phyloP scores from a whole-genome alignment of 2,888 invertebrate genomes.

The Ormia ochracea region DNA sequence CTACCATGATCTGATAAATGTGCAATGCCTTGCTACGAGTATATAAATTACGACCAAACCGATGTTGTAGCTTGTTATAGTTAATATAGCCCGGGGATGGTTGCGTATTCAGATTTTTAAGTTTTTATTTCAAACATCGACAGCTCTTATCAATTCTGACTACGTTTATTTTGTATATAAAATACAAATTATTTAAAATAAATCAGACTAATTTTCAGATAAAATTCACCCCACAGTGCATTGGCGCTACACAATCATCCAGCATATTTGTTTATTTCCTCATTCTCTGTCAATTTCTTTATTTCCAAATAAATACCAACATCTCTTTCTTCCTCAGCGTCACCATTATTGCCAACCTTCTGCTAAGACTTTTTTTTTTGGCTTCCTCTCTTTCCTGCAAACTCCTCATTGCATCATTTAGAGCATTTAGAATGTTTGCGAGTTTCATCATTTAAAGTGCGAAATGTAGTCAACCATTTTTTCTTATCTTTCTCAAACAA shows the following conservation, averaged over 20 bases:
- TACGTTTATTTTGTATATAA: too few relatives aligned
- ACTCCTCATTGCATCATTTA: not conserved
- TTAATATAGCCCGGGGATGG: too few relatives aligned
- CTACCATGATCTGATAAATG: too few relatives aligned
- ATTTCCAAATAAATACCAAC: too few relatives aligned
- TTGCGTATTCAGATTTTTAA: too few relatives aligned
- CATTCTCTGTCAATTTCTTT: conserved; percentile 37
- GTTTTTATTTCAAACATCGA: too few relatives aligned
- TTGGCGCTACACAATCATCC: conserved; percentile 32
- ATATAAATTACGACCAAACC: too few relatives aligned
- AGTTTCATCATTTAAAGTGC: conserved; percentile 65
- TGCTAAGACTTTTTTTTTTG: conserved; percentile 45
- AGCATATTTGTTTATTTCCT: conserved; percentile 40
- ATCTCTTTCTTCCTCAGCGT: conserved; percentile 15
- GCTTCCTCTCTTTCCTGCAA: not conserved
- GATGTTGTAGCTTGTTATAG: too few relatives aligned
- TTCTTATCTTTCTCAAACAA: conserved; percentile 73
- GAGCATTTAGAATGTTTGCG: conserved; percentile 32
- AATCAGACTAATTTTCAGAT: not conserved
- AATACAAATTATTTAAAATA: too few relatives aligned
- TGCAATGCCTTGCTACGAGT: too few relatives aligned
- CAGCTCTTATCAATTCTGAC: too few relatives aligned
- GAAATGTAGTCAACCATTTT: conserved; percentile 70
- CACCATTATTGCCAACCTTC: conserved; percentile 19
- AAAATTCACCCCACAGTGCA: not conserved